A percentile compares a stretch with the other conserved stretches of the same genome.
Evolutionary conservation across 2,888 invertebrate species (phyloP).

Genomic region (Nysson spinosus): DNA sequence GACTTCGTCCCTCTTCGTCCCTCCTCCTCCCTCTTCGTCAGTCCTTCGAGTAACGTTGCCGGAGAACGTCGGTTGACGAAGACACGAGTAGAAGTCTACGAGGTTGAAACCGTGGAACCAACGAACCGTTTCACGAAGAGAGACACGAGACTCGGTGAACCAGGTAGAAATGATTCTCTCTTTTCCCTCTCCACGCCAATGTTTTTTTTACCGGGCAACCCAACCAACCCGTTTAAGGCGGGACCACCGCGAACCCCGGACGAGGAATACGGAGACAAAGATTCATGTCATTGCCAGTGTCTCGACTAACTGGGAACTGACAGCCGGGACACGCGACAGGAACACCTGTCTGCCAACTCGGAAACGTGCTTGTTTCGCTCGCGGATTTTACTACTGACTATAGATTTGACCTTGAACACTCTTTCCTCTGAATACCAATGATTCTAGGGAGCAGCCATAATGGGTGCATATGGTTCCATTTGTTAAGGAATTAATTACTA

Average conservation of each 20-base stretch:
- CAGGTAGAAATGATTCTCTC: too few species aligned
- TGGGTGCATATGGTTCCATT: too few species aligned
- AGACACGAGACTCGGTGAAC: constrained; percentile 23
- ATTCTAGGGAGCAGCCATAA: too few species aligned
- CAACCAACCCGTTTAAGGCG: too few species aligned
- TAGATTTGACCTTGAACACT: background rate
- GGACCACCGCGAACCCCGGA: too few species aligned
- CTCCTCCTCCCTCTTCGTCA: constrained; percentile 3
- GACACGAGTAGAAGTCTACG: constrained; percentile 48
- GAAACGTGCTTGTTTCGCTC: constrained; percentile 38
- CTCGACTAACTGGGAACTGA: constrained; percentile 56
- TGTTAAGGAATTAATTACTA: too few species aligned
- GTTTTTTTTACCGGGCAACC: too few species aligned
- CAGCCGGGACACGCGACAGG: constrained; percentile 53
- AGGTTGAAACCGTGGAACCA: constrained; percentile 33
- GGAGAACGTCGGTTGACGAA: constrained; percentile 53
- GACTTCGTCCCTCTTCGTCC: too few species aligned
- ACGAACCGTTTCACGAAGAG: constrained; percentile 39
- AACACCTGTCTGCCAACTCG: constrained; percentile 48
- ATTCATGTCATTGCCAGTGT: constrained; percentile 74
- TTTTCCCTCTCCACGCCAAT: too few species aligned
- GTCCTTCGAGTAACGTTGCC: constrained; percentile 25
- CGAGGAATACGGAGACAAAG: constrained; percentile 73
- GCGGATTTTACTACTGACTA: constrained; percentile 1
- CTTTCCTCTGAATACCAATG: too few species aligned